Percentiles rank a stretch among this genome's conserved stretches.
Conservation (phyloP, 1,140 invertebrate genomes). For the Pachyrhynchus sulphureomaculatus region DNA sequence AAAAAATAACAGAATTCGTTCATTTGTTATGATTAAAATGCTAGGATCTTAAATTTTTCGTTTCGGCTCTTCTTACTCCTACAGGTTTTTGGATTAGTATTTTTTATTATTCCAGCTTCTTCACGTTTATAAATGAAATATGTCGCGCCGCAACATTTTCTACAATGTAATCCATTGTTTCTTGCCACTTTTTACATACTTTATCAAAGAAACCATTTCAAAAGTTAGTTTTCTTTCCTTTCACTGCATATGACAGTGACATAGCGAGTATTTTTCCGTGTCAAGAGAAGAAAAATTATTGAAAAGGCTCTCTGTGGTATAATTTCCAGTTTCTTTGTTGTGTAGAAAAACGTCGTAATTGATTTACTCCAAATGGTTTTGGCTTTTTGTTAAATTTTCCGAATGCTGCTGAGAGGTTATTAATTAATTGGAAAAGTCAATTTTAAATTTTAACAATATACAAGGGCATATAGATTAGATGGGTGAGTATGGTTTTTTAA, state of each 20-base stretch:
- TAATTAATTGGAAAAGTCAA: slow-evolving; percentile 8
- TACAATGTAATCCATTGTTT: slow-evolving; percentile 13
- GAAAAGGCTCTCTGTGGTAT: slow-evolving; percentile 29
- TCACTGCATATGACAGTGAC: slow-evolving; percentile 28
- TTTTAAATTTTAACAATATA: no score
- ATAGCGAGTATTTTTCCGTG: slow-evolving; percentile 28
- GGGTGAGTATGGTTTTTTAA: no score
- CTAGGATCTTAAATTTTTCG: no score
- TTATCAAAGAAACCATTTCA: slow-evolving; percentile 22
- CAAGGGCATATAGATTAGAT: no score
- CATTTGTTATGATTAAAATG: no score
- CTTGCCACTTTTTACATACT: slow-evolving; percentile 2
- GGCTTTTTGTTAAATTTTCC: slow-evolving; percentile 5
- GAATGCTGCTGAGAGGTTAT: not conserved
- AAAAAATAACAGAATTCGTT: no score
- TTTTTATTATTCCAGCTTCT: no score
- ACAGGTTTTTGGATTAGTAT: no score
- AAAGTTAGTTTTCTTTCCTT: slow-evolving; percentile 16
- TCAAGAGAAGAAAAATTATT: slow-evolving; percentile 28
- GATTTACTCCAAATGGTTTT: slow-evolving; percentile 17
- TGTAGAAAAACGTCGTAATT: slow-evolving; percentile 17
- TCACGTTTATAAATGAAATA: not conserved
- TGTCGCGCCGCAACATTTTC: not conserved
- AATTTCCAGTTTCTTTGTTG: slow-evolving; percentile 31
- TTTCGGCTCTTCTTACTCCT: no score